These are phyloP conservation scores for Sebastes hubbsi DNA, from an alignment of 2,797 vertebrate species.

Conservation along the genomic window DNA sequence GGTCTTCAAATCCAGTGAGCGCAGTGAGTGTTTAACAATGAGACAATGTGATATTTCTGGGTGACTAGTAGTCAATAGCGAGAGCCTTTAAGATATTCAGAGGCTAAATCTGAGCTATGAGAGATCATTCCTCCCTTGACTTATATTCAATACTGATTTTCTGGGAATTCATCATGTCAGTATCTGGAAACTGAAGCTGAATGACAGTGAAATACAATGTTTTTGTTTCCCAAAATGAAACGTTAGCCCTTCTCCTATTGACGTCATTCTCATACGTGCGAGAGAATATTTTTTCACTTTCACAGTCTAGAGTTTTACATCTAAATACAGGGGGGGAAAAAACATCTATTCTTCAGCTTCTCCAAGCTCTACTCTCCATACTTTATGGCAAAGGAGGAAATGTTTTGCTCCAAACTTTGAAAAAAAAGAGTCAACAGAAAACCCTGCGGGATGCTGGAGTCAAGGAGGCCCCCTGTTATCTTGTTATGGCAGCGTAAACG, in stretches of 20 bases:
- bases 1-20: slow-evolving; percentile 30
- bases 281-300: slow-evolving; percentile 18
- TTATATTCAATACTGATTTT: slow-evolving; percentile 57
- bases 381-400: slow-evolving; percentile 52
- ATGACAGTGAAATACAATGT: slow-evolving; percentile 30
- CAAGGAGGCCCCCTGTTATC: slow-evolving; percentile 77
- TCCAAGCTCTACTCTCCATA: slow-evolving; percentile 20
- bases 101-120: slow-evolving; percentile 50
- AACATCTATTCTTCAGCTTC: slow-evolving; percentile 17
- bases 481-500: slow-evolving; percentile 74
- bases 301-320: slow-evolving; percentile 24
- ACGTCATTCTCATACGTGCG: not conserved
- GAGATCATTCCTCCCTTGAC: slow-evolving; percentile 50
- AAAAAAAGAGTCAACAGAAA: slow-evolving; percentile 60
- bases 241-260: slow-evolving; percentile 7
- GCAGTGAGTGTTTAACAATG: slow-evolving; percentile 40
- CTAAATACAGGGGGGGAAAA: not conserved
- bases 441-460: slow-evolving; percentile 70
- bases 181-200: slow-evolving; percentile 39
- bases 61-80: slow-evolving; percentile 52
- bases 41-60: slow-evolving; percentile 61
- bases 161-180: slow-evolving; percentile 51
- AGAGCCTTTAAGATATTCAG: slow-evolving; percentile 42
- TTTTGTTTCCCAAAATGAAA: slow-evolving; percentile 46
- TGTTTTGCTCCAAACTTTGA: slow-evolving; percentile 52